Evolutionary conservation across 2,113 vertebrate genomes (phyloP), one percentile per base, ranked within the genome.

Genomic region (Rhinopomastus cyanomelas): DNA sequence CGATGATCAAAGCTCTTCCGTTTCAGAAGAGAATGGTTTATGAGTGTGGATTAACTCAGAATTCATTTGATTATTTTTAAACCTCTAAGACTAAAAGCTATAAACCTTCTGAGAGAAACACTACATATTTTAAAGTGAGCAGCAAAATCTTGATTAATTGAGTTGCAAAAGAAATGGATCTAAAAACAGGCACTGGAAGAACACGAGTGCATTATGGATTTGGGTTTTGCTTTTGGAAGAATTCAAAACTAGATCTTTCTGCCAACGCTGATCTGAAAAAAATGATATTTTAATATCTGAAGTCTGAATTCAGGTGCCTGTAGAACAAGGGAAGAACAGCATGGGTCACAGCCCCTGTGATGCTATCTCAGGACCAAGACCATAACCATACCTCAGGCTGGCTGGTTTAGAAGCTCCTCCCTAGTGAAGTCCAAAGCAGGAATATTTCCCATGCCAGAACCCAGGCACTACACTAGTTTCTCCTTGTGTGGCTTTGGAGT

Each of bases 61-160:
- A 90, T 90, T 84, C 66, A 57, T 81, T 80, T 87, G 69, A 90
- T 83, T 87, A 94, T 96, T 95, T 95, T 96, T 93, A 94, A 95
- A 92, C 59, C 51, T 68, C 81, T 34, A 81, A 79, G 66, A 87
- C 66, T 57, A 74, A 90, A 94, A 93, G 48, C 49, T 74, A 56
- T 81, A 95, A 94, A 61, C 25, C 21, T 75, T 78, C 44, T 84
- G 65, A 73, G 62, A 94, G 73, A 92, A 91, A 94, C 86, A 77
- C 51, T 30, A 79, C 62, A 91, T 94, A 68, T 48, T 79, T 92
- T 90, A 85, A 85, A 96, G 92, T 78, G 76, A 94, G 85, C 66
- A 88, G 77, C 5, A 2, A 91, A 92, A 89, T 92, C 76, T 92
- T 67, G 77, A 95, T 96, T 92, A 94, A 94, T 68, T 88, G 77